phyloP scores from a whole-genome alignment of 2,113 vertebrate genomes.

The Atractosteus spatula region DNA sequence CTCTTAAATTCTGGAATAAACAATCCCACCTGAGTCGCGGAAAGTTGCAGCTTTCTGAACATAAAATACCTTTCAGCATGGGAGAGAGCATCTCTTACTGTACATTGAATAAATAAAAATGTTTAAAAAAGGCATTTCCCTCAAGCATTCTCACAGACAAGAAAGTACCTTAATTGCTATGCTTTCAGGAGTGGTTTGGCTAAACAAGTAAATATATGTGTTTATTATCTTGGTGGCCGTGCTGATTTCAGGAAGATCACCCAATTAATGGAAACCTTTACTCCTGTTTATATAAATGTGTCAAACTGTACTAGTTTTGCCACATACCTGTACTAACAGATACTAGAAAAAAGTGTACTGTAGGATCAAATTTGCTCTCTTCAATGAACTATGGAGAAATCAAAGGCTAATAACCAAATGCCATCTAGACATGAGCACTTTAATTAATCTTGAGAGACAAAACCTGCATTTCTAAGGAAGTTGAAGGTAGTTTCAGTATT shows the following conservation, averaged over 20 bases:
- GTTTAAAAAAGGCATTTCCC: background rate
- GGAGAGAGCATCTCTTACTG: background rate
- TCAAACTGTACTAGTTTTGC: too few relatives aligned
- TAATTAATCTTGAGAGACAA: background rate
- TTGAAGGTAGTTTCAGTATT: background rate
- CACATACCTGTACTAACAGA: too few relatives aligned
- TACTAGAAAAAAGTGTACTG: too few relatives aligned
- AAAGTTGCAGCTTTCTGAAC: background rate
- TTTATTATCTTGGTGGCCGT: background rate
- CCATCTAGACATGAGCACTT: background rate
- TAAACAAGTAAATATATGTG: too few relatives aligned
- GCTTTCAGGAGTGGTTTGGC: too few relatives aligned
- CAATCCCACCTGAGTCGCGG: too few relatives aligned
- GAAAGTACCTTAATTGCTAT: too few relatives aligned
- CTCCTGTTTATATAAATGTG: too few relatives aligned
- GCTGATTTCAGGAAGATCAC: conserved; percentile 20
- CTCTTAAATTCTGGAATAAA: too few relatives aligned
- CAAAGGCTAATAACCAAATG: background rate
- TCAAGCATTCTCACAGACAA: too few relatives aligned
- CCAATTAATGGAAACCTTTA: conserved; percentile 29
- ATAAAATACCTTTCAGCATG: background rate
- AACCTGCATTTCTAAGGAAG: background rate
- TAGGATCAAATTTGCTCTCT: background rate
- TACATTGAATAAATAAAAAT: background rate
- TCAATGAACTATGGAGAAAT: background rate